These are phyloP conservation scores for Acleris emargana DNA, from an alignment of 2,888 invertebrate genomes.

Conservation along the genomic window DNA sequence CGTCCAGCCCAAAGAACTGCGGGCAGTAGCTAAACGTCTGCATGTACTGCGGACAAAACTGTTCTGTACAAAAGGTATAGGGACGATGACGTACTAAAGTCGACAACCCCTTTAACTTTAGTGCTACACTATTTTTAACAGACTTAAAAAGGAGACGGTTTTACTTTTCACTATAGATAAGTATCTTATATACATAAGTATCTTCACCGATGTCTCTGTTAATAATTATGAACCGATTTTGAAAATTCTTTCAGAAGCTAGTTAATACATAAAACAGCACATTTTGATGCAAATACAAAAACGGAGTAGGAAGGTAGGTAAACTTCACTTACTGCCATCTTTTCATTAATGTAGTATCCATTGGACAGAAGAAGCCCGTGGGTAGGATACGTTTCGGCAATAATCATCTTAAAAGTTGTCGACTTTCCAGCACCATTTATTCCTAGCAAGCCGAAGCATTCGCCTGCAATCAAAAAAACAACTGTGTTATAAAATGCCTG, in stretches of 20 bases:
- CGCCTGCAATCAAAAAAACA: constrained; percentile 68
- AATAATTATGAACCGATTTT: too few species aligned
- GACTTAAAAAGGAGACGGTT: too few species aligned
- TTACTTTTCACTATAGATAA: too few species aligned
- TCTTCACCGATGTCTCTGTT: too few species aligned
- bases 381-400: constrained; percentile 85
- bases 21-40: constrained; percentile 94
- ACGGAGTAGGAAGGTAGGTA: too few species aligned
- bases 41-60: constrained; percentile 81
- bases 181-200: too few species aligned
- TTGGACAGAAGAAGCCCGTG: constrained; percentile 73
- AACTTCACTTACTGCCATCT: not conserved
- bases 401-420: constrained; percentile 92
- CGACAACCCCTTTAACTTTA: too few species aligned
- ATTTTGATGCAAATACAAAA: too few species aligned
- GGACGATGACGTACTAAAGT: too few species aligned
- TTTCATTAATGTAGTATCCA: constrained; percentile 46
- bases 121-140: not conserved
- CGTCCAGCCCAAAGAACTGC: constrained; percentile 92
- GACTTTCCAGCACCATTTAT: constrained; percentile 95
- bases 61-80: too few species aligned
- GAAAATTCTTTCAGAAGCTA: too few species aligned
- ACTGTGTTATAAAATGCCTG: not conserved
- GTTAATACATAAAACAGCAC: too few species aligned
- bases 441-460: constrained; percentile 93